phyloP scores from a whole-genome alignment of 2,797 vertebrate genomes.

The Ataeniobius toweri region DNA sequence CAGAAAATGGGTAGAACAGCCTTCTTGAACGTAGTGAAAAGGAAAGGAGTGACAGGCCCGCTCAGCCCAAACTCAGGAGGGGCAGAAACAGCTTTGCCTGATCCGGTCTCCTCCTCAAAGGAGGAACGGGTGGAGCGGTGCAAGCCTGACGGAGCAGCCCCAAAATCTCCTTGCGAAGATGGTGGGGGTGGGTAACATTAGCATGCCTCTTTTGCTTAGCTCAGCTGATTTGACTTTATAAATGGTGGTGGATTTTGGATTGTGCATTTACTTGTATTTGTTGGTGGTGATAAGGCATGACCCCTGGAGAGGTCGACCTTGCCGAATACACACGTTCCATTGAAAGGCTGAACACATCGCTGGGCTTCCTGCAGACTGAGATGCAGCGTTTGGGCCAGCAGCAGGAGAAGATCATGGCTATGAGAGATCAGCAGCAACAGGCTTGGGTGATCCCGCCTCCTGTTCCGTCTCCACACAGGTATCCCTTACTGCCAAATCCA shows the following conservation, averaged over 20 bases:
- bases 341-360: conserved; percentile 91
- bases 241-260: neutral
- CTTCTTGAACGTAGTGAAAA: conserved; percentile 94
- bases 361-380: conserved; percentile 93
- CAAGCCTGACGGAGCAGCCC: conserved; percentile 84
- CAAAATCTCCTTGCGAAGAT: conserved; percentile 82
- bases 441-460: conserved; percentile 94
- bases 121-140: conserved; percentile 80
- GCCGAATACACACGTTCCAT: conserved; percentile 94
- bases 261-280: neutral
- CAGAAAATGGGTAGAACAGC: conserved; percentile 97
- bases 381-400: conserved; percentile 96
- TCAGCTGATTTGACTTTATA: neutral
- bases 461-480: conserved; percentile 77
- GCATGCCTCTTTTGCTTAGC: neutral
- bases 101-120: conserved; percentile 53
- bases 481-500: neutral
- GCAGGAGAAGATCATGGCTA: conserved; percentile 95
- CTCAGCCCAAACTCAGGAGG: conserved; percentile 81
- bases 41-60: conserved; percentile 87
- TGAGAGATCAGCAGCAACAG: conserved; percentile 91
- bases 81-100: conserved; percentile 78
- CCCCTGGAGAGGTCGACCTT: conserved; percentile 87
- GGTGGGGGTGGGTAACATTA: conserved; percentile 53
- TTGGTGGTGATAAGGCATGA: conserved; percentile 48